Evolutionary conservation across 2,797 vertebrate genomes (phyloP).

Genomic region (Podarcis lilfordi): DNA sequence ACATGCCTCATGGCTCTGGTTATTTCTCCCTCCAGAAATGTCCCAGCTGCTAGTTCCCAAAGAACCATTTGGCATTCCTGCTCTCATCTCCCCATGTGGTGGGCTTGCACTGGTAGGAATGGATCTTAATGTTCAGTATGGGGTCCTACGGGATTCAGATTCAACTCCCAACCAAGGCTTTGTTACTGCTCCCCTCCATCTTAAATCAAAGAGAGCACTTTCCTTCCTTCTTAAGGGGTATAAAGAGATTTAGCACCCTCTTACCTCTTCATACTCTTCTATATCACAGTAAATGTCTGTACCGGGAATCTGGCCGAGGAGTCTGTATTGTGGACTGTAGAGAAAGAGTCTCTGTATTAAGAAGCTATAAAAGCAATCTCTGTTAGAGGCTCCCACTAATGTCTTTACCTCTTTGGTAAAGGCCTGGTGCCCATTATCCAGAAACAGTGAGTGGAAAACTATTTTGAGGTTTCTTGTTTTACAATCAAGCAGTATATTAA

Average conservation of each 20-base stretch:
- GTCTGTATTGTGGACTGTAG: slow-evolving; percentile 85
- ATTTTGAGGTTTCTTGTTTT: too few species aligned
- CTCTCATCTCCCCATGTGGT: neutral
- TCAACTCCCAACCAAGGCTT: neutral
- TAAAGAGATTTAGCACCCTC: slow-evolving; percentile 2
- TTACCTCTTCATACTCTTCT: slow-evolving; percentile 92
- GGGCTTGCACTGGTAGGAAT: neutral
- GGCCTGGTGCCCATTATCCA: neutral
- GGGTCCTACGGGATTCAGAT: neutral
- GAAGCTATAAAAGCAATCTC: neutral
- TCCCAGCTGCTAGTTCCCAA: neutral
- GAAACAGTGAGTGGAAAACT: neutral
- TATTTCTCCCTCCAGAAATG: too few species aligned
- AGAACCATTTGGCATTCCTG: neutral
- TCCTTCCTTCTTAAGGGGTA: neutral
- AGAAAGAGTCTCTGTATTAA: slow-evolving; percentile 44
- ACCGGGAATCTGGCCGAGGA: slow-evolving; percentile 88
- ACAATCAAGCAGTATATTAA: too few species aligned
- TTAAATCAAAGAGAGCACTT: neutral
- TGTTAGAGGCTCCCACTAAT: neutral
- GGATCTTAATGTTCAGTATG: neutral
- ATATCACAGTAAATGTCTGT: slow-evolving; percentile 91
- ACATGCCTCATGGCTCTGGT: neutral
- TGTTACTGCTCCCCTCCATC: too few species aligned
- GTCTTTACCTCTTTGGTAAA: neutral